Conservation (phyloP, 2,797 vertebrate species). For the Sylvia borin region DNA sequence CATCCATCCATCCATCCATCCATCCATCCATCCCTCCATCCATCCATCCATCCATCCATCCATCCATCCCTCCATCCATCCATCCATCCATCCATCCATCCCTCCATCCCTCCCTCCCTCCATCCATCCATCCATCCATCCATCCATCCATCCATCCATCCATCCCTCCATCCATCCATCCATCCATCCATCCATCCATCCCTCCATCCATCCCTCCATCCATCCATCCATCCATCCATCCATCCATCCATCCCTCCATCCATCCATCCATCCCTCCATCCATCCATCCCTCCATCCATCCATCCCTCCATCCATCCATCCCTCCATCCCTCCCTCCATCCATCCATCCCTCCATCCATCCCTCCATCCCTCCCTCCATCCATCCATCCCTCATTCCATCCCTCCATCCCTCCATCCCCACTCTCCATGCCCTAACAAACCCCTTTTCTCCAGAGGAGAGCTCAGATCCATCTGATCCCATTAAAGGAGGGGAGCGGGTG, state of each 20-base stretch:
- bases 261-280: neutral
- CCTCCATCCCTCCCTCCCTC: no score
- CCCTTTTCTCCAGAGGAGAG: neutral
- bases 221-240: neutral
- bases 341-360: no score
- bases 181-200: neutral
- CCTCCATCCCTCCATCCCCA: no score
- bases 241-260: neutral
- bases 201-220: neutral
- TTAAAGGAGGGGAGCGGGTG: rapidly evolving
- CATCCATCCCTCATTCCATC: no score
- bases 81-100: neutral
- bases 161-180: neutral
- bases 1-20: neutral
- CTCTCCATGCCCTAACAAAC: neutral
- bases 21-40: neutral
- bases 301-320: no score
- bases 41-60: neutral
- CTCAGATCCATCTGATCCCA: rapidly evolving
- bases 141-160: neutral
- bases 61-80: neutral
- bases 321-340: no score
- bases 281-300: neutral
- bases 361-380: no score
- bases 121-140: neutral